Percentiles rank a stretch among this genome's conserved stretches.
Evolutionary conservation across 2,888 invertebrate species (phyloP).

Genomic region (Leptinotarsa juncta): DNA sequence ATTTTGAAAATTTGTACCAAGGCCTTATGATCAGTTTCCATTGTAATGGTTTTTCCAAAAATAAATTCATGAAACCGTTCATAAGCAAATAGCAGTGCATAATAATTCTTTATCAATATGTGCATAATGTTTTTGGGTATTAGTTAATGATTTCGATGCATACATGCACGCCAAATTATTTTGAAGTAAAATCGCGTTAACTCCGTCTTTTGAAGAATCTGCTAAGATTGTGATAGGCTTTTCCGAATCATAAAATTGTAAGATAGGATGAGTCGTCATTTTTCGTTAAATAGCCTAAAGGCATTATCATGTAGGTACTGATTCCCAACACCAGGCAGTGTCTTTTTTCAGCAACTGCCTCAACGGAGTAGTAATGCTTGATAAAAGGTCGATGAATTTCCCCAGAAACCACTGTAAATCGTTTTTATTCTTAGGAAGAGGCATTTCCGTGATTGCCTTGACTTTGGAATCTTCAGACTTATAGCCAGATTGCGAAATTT

Average conservation of each 20-base stretch:
- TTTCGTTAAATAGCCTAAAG: slow-evolving; percentile 7
- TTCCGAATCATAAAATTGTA: slow-evolving; percentile 13
- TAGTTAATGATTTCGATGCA: slow-evolving; percentile 47
- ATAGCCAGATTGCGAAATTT: not conserved
- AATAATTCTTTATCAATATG: slow-evolving; percentile 50
- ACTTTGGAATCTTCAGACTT: not conserved
- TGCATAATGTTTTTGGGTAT: slow-evolving; percentile 45
- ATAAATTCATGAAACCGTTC: slow-evolving; percentile 46
- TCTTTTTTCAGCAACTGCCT: slow-evolving; percentile 13
- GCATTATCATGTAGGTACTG: slow-evolving; percentile 18
- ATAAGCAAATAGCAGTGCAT: slow-evolving; percentile 47
- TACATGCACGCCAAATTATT: slow-evolving; percentile 49
- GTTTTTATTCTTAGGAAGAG: too few species aligned
- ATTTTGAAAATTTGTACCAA: slow-evolving; percentile 46
- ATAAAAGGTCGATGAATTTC: too few species aligned
- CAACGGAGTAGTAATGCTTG: not conserved
- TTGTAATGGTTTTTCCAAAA: too few species aligned
- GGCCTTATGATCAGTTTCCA: too few species aligned
- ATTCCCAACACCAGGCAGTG: slow-evolving; percentile 19
- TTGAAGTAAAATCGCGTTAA: slow-evolving; percentile 49
- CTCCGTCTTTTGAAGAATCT: slow-evolving; percentile 19
- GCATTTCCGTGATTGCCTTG: too few species aligned
- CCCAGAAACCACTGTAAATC: too few species aligned
- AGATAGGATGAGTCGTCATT: slow-evolving; percentile 2
- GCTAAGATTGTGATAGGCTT: slow-evolving; percentile 18